These are phyloP conservation scores for human DNA, from an alignment of 2,113 vertebrate species.

Conservation along the genomic window GRCh38 chr18:6837501-6838000, in stretches of 20 bases:
- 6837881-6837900: neutral
- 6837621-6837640: conserved; percentile 36
- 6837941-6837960: neutral
- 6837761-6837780: conserved; percentile 25
- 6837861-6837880: neutral
- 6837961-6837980: neutral
- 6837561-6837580: neutral
- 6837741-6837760: conserved; percentile 22
- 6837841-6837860: neutral
- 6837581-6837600: neutral
- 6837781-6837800: neutral
- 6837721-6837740: conserved; percentile 49
- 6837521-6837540: neutral
- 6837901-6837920: neutral
- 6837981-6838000: neutral
- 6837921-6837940: neutral
- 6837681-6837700: conserved; percentile 53
- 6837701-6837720: conserved; percentile 60
- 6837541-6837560: neutral
- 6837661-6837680: conserved; percentile 49
- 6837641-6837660: conserved; percentile 63
- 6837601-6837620: conserved; percentile 11
- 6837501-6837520: neutral
- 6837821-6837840: neutral
- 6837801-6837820: neutral